phyloP scores from a whole-genome alignment of 2,797 vertebrate genomes.

The Chaunax sp. region DNA sequence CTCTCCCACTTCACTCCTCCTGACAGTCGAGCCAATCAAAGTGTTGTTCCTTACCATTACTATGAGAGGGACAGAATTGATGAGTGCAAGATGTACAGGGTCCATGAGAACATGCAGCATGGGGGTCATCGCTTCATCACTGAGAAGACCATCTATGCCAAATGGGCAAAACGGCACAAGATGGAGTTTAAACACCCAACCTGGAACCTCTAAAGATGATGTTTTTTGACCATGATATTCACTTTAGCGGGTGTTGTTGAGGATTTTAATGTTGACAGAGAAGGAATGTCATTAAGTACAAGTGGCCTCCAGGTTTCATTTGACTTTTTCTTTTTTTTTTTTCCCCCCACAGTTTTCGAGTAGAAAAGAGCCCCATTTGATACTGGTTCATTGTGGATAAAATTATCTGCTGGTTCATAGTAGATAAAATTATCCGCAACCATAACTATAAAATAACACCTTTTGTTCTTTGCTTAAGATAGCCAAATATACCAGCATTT shows the following conservation, averaged over 20 bases:
- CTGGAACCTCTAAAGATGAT: conserved; percentile 75
- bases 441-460: neutral
- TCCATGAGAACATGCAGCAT: conserved; percentile 83
- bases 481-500: conserved; percentile 2
- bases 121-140: conserved; percentile 97
- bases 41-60: conserved; percentile 93
- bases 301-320: neutral
- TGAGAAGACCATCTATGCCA: conserved; percentile 93
- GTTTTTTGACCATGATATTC: no score
- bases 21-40: conserved; percentile 81
- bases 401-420: no score
- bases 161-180: conserved; percentile 88
- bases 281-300: neutral
- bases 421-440: no score
- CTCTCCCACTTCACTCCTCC: conserved; percentile 2
- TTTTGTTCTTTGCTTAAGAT: conserved; percentile 5
- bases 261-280: no score
- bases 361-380: neutral
- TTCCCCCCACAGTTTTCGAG: neutral
- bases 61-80: conserved; percentile 87
- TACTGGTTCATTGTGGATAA: neutral
- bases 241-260: no score
- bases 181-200: conserved; percentile 88
- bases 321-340: neutral
- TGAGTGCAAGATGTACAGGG: conserved; percentile 92